Percentiles rank a stretch among this genome's conserved stretches.
phyloP scores from a whole-genome alignment of 2,888 invertebrate genomes.

The Drosophila histrio region DNA sequence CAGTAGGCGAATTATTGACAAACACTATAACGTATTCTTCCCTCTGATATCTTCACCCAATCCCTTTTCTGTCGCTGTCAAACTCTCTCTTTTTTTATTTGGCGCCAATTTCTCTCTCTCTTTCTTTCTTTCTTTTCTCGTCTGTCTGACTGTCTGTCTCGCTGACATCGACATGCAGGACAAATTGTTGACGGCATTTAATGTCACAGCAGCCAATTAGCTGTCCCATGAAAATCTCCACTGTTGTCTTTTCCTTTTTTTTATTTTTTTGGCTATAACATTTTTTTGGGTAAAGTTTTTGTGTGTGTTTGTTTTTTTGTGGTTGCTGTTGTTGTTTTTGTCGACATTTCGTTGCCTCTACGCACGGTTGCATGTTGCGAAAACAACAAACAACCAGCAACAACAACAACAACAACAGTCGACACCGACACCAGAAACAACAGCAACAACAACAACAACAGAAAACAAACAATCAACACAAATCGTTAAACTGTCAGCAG shows the following conservation, averaged over 20 bases:
- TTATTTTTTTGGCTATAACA: slow-evolving; percentile 29
- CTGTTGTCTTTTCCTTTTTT: slow-evolving; percentile 24
- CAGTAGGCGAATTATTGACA: slow-evolving; percentile 76
- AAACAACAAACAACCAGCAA: slow-evolving; percentile 41
- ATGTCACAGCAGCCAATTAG: slow-evolving; percentile 81
- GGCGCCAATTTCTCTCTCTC: slow-evolving; percentile 74
- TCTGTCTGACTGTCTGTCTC: slow-evolving; percentile 25
- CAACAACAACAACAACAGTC: slow-evolving; percentile 33
- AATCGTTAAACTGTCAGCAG: slow-evolving; percentile 82
- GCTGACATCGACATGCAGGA: slow-evolving; percentile 78
- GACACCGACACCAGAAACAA: slow-evolving; percentile 9
- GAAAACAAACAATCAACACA: slow-evolving; percentile 79
- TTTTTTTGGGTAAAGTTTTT: slow-evolving; percentile 58
- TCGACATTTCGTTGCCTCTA: slow-evolving; percentile 52
- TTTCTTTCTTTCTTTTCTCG: slow-evolving; percentile 6
- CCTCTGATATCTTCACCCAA: neutral
- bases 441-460: slow-evolving; percentile 35
- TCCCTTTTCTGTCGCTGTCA: neutral
- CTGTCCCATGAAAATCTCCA: slow-evolving; percentile 78
- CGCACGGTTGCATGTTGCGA: slow-evolving; percentile 74
- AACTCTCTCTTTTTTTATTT: slow-evolving; percentile 69
- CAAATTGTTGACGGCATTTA: slow-evolving; percentile 80
- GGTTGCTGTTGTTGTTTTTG: slow-evolving; percentile 15
- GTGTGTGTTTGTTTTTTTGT: slow-evolving; percentile 26
- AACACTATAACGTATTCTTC: slow-evolving; percentile 24